Conservation (phyloP, 2,888 invertebrate genomes). For the Endotricha flammealis region DNA sequence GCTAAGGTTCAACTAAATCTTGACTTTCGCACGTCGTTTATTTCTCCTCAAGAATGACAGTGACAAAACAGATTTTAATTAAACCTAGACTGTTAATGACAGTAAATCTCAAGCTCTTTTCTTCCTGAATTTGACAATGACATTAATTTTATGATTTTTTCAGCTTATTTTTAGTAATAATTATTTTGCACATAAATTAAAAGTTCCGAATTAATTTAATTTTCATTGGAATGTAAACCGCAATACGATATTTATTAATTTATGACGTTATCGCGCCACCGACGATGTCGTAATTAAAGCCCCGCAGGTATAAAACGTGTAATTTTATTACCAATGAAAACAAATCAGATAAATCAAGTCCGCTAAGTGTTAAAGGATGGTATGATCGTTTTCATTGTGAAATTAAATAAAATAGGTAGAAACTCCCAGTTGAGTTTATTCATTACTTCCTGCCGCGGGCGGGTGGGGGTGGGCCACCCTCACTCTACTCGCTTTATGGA, state of each 20-base stretch:
- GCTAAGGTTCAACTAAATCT: too few relatives aligned
- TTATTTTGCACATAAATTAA: too few relatives aligned
- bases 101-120: too few relatives aligned
- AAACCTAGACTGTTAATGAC: too few relatives aligned
- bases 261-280: background rate
- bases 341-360: conserved; percentile 39
- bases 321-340: conserved; percentile 10
- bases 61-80: too few relatives aligned
- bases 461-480: conserved; percentile 38
- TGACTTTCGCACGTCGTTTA: too few relatives aligned
- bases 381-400: conserved; percentile 65
- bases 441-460: conserved; percentile 67
- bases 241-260: background rate
- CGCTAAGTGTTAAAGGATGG: conserved; percentile 40
- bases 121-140: too few relatives aligned
- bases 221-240: background rate
- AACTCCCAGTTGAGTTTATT: conserved; percentile 73
- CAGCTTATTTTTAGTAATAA: too few relatives aligned
- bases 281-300: background rate
- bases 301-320: background rate
- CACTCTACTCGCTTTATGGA: conserved; percentile 70
- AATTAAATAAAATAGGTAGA: conserved; percentile 69
- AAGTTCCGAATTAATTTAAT: too few relatives aligned
- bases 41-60: too few relatives aligned
- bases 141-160: too few relatives aligned